Evolutionary conservation across 2,113 vertebrate species (phyloP), one percentile per base, ranked within the genome.

Genomic region (Plotosus lineatus): DNA sequence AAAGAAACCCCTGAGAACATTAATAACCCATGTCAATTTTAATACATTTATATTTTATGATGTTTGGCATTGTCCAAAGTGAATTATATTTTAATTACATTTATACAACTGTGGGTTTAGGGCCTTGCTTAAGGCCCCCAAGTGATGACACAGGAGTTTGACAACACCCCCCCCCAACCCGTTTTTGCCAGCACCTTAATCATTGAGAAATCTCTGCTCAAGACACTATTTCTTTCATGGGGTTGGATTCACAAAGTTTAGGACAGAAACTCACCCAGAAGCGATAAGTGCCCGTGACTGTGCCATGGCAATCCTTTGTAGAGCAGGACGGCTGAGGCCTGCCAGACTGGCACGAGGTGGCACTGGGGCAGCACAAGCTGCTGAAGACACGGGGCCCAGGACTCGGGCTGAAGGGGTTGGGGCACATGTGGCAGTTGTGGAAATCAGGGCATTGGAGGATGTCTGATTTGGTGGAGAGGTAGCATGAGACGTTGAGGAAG

Each of bases 281-380:
- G 96, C 96, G 0, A 98, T 97, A 75, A 98, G 95, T 56, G 97
- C 96, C 1, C 96, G 94, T 61, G 97, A 98, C 91, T 98, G 97
- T 60, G 96, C 96, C 56, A 98, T 95, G 88, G 97, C 97, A 48
- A 98, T 94, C 21, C 96, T 95, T 88, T 98, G 97, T 72, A 98
- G 92, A 50, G 92, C 95, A 19, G 93, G 94, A 26, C 94, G 94
- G 86, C 94, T 97, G 83, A 98, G 91, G 26, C 95, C 96, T 0
- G 94, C 78, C 0, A 98, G 91, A 85, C 95, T 92, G 72, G 94
- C 92, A 75, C 83, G 94, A 56, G 89, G 93, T 46, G 90, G 93
- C 7, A 0, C 90, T 4, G 82, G 91, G 3, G 95, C 94, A 0
- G 94, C 94, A 42, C 93, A 63, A 0, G 92, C 85, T 1, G 93